Evolutionary conservation across 2,113 vertebrate species (phyloP).

Genomic region (Notarius lentiginosus): DNA sequence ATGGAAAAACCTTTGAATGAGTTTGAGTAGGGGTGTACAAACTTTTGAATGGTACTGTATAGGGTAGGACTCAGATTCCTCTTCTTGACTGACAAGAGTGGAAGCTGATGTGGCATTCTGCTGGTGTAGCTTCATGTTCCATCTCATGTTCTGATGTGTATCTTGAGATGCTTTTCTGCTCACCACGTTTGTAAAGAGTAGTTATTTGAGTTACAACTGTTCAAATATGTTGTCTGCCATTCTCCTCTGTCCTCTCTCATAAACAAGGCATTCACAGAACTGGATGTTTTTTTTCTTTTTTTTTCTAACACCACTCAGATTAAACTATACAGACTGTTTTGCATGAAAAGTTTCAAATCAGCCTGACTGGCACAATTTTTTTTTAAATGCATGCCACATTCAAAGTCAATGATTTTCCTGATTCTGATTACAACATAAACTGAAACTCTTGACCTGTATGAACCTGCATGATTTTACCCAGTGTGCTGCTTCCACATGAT

Average conservation of each 20-base stretch:
- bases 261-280: neutral
- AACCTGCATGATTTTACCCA: neutral
- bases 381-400: neutral
- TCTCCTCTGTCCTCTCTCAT: neutral
- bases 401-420: neutral
- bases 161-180: neutral
- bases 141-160: neutral
- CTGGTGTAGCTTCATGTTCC: too few relatives aligned
- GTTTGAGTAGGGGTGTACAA: too few relatives aligned
- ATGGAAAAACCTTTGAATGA: too few relatives aligned
- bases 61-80: too few relatives aligned
- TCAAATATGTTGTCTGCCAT: neutral
- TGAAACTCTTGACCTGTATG: neutral
- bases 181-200: neutral
- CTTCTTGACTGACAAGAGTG: too few relatives aligned
- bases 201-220: neutral
- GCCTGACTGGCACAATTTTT: neutral
- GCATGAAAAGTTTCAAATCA: neutral
- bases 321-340: neutral
- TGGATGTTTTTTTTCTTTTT: neutral
- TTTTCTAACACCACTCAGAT: neutral
- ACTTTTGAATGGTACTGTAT: too few relatives aligned
- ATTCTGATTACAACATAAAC: neutral
- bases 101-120: too few relatives aligned
- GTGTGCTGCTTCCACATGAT: neutral